Evolutionary conservation across 2,888 invertebrate species (phyloP).

Genomic region (Carabus problematicus): DNA sequence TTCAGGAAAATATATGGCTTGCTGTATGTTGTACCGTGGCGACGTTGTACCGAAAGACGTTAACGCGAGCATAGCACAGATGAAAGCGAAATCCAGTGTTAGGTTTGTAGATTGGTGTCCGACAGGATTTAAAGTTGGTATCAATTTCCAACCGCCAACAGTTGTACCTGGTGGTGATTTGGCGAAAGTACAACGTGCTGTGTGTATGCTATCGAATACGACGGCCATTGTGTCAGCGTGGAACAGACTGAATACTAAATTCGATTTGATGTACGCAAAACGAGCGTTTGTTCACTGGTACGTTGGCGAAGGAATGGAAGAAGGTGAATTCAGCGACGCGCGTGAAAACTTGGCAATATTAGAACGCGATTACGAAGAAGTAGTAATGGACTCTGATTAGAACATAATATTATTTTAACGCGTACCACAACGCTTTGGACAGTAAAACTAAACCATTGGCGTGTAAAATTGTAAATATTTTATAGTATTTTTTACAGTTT

Average conservation of each 20-base stretch:
- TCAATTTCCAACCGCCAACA: slow-evolving; percentile 74
- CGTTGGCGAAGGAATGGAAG: slow-evolving; percentile 78
- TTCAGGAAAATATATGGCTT: slow-evolving; percentile 84
- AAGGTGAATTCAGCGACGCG: slow-evolving; percentile 83
- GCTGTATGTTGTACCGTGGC: slow-evolving; percentile 84
- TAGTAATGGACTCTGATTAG: slow-evolving; percentile 65
- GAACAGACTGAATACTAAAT: slow-evolving; percentile 90
- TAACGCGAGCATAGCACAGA: slow-evolving; percentile 80
- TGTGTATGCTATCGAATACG: slow-evolving; percentile 90
- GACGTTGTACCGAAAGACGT: slow-evolving; percentile 92
- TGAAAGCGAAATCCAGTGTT: slow-evolving; percentile 78
- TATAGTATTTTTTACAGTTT: too few relatives aligned
- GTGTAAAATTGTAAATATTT: too few relatives aligned
- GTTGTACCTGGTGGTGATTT: slow-evolving; percentile 79
- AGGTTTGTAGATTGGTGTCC: slow-evolving; percentile 96
- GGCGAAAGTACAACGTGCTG: slow-evolving; percentile 84
- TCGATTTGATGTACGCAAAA: slow-evolving; percentile 93
- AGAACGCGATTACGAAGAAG: slow-evolving; percentile 78
- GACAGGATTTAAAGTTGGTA: slow-evolving; percentile 84
- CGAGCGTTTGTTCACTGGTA: slow-evolving; percentile 96
- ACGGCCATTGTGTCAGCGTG: slow-evolving; percentile 91
- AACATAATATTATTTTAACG: too few relatives aligned
- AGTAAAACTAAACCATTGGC: too few relatives aligned
- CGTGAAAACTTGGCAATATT: slow-evolving; percentile 78
- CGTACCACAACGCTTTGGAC: slow-evolving; percentile 43